Conservation (phyloP, 2,113 vertebrate species). For the Eidolon helvum region DNA sequence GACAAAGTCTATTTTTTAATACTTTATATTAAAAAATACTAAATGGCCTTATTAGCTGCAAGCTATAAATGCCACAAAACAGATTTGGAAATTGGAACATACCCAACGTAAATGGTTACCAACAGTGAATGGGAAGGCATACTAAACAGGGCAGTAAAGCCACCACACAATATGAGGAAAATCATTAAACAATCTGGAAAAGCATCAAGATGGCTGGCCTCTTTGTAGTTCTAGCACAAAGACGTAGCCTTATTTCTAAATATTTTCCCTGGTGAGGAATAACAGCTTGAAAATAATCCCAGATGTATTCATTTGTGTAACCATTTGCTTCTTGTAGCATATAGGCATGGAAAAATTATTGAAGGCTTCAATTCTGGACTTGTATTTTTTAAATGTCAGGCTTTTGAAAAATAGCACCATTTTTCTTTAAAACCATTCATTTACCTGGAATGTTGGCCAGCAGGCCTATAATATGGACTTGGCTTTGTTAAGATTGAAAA, state of each 20-base stretch:
- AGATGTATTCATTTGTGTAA: conserved; percentile 90
- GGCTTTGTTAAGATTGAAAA: conserved; percentile 87
- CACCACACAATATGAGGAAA: conserved; percentile 88
- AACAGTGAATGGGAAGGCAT: conserved; percentile 79
- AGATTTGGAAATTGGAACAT: conserved; percentile 85
- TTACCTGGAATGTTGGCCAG: conserved; percentile 88
- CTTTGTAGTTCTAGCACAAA: conserved; percentile 87
- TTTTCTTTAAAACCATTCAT: conserved; percentile 88
- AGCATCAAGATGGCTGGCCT: conserved; percentile 85
- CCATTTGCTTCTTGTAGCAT: conserved; percentile 85
- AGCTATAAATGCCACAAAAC: conserved; percentile 86
- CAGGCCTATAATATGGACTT: conserved; percentile 84
- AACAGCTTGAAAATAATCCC: conserved; percentile 90
- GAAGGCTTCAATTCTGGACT: conserved; percentile 86
- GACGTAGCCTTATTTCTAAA: conserved; percentile 84
- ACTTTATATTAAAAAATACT: conserved; percentile 82
- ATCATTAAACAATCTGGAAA: conserved; percentile 87
- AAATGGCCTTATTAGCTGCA: conserved; percentile 85
- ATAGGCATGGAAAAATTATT: conserved; percentile 87
- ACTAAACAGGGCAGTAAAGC: conserved; percentile 85
- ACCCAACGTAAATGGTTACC: conserved; percentile 84
- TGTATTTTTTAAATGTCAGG: conserved; percentile 86
- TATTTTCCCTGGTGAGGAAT: conserved; percentile 90
- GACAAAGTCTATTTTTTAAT: conserved; percentile 81
- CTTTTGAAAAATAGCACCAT: conserved; percentile 88